Percentiles rank a stretch among this genome's conserved stretches.
Conservation (phyloP, 2,888 invertebrate species). For the Trichogramma dendrolimi region DNA sequence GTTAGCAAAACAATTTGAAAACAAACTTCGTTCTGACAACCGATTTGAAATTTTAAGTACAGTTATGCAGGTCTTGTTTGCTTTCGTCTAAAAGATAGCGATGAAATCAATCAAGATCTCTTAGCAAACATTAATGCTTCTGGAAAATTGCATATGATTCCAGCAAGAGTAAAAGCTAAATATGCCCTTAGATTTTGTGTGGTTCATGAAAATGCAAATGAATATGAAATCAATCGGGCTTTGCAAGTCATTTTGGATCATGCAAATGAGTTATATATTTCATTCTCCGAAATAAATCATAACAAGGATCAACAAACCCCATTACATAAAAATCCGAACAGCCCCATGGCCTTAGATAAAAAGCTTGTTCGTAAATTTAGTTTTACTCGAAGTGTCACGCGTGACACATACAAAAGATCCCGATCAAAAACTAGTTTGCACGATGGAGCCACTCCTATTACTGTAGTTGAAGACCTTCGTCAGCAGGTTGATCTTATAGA, state of each 20-base stretch:
- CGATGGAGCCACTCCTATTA: constrained; percentile 58
- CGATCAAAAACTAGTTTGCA: constrained; percentile 55
- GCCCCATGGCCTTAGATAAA: constrained; percentile 54
- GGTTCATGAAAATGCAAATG: constrained; percentile 71
- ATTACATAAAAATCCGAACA: constrained; percentile 47
- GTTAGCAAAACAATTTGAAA: constrained; percentile 72
- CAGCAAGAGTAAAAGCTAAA: constrained; percentile 70
- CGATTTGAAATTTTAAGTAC: constrained; percentile 76
- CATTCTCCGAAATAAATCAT: constrained; percentile 27
- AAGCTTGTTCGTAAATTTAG: constrained; percentile 58
- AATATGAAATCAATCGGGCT: constrained; percentile 68
- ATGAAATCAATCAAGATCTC: constrained; percentile 71
- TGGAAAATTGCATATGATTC: constrained; percentile 82
- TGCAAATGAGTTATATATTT: constrained; percentile 58
- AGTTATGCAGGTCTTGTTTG: constrained; percentile 71
- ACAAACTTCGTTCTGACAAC: constrained; percentile 63
- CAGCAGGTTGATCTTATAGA: too few species aligned
- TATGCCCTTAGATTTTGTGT: constrained; percentile 79
- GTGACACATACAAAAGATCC: constrained; percentile 56
- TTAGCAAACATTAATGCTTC: constrained; percentile 77
- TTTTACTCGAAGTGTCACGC: constrained; percentile 58
- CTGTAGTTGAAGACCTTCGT: constrained; percentile 52
- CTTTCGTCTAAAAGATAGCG: constrained; percentile 68
- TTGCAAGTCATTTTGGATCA: constrained; percentile 61
- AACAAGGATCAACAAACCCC: not conserved